Base-by-base conservation (phyloP, 2,888 invertebrate species). In the Pecten maximus region DNA sequence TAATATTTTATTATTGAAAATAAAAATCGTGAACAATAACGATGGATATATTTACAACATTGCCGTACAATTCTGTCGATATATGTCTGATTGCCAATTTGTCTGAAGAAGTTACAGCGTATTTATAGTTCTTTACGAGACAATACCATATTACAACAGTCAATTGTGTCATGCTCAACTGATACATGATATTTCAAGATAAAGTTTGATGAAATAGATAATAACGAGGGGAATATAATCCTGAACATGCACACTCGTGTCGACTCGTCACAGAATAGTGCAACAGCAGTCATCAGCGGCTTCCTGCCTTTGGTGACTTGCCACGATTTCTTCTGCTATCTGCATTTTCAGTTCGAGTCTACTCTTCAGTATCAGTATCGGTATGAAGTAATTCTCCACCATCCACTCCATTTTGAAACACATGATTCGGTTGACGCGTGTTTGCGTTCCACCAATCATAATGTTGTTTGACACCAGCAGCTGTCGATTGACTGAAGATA, bases 341-440 rank as follows among this genome's bases (percentile, higher is more conserved):
- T 6, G 23, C 28, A 74, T 74, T 74, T 35, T 74, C 35, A 74
- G 74, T 28, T 74, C 35, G 28, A 74, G 35, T 10, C 74, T 74
- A 35, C 74, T 28, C 16, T 74, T 74, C 44, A 93, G 40, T 16
- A 48, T 88, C 16, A 90, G 40, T 87, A 93, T 89, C 2, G 93
- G 93, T 15, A 88, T 39, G 2, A 86, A 86, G 91, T 91, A 93
- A 40, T 92, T 88, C 0, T 88, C 74, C 16, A 89, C 40, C 35
- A 92, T 44, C 93, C 93, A 93, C 8, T 40, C 86, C 92, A 90
- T 91, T 87, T 91, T 92, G 88, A 92, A 93, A 19, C 91, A 87
- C 93, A 93, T 93, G 16, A 92, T 93, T 40, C 91, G 92, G 35
- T 90, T 90, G 39, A 93, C 92, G 50, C 88, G 89, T 74, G 90